These are phyloP conservation scores for Sapajus apella DNA, from an alignment of 2,113 vertebrate genomes.

Conservation along the genomic window DNA sequence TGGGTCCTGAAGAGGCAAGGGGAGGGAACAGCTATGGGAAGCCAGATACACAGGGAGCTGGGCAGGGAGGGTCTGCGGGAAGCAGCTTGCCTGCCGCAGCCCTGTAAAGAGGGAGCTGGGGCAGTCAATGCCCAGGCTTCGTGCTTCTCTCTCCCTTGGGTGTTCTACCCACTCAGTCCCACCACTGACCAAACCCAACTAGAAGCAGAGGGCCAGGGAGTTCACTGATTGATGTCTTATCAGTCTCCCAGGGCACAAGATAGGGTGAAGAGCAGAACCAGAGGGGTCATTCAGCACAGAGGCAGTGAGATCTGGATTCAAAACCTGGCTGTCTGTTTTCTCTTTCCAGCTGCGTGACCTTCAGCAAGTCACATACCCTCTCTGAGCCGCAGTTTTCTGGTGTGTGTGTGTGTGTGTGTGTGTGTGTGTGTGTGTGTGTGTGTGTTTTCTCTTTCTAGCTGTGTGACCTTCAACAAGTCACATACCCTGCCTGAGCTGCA, in stretches of 20 bases:
- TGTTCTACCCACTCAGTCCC: neutral
- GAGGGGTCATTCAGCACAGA: neutral
- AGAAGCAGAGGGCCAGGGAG: neutral
- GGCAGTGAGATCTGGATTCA: neutral
- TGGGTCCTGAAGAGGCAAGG: neutral
- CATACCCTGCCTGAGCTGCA: no score
- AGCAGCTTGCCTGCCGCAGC: neutral
- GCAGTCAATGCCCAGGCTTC: neutral
- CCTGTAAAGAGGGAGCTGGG: no score
- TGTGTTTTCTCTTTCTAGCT: no score
- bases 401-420: no score
- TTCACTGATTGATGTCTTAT: no score
- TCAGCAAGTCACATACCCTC: neutral
- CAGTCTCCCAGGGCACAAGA: neutral
- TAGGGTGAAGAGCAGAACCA: neutral
- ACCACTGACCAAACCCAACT: neutral
- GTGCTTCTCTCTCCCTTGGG: neutral
- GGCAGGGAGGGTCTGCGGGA: neutral
- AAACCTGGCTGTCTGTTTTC: neutral
- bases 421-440: no score
- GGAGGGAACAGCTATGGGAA: no score
- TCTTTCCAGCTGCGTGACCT: neutral
- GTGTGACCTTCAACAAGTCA: no score
- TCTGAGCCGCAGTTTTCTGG: neutral
- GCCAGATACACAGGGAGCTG: neutral